These are phyloP conservation scores for Carpatolechia fugitivella DNA, from an alignment of 2,888 invertebrate species.

Conservation along the genomic window DNA sequence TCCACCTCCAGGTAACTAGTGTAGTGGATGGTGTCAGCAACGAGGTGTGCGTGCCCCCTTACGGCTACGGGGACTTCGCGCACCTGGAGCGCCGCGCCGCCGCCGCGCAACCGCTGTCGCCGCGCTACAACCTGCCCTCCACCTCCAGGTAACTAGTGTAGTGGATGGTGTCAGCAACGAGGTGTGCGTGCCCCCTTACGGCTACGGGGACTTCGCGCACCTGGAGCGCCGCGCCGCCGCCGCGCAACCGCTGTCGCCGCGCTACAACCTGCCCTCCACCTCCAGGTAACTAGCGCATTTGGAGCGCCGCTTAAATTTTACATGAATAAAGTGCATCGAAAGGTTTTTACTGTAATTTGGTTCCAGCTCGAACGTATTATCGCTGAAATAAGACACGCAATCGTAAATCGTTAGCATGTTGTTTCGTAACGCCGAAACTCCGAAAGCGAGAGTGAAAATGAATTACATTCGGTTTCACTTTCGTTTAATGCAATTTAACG, in stretches of 20 bases:
- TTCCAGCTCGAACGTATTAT: too few species aligned
- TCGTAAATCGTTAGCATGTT: background rate
- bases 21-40: too few species aligned
- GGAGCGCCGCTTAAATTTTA: constrained; percentile 41
- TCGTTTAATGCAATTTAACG: background rate
- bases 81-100: constrained; percentile 37
- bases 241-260: constrained; percentile 31
- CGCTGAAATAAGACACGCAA: too few species aligned
- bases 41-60: constrained; percentile 47
- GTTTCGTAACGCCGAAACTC: background rate
- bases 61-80: constrained; percentile 45
- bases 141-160: constrained; percentile 68
- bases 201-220: constrained; percentile 42
- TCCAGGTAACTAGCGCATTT: constrained; percentile 54
- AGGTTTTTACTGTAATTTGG: too few species aligned
- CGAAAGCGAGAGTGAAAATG: background rate
- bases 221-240: constrained; percentile 41
- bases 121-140: constrained; percentile 58
- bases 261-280: constrained; percentile 63
- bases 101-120: constrained; percentile 30
- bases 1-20: too few species aligned
- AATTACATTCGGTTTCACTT: background rate
- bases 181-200: constrained; percentile 43
- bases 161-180: too few species aligned
- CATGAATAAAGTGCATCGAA: too few species aligned